Evolutionary conservation across 2,888 invertebrate species (phyloP), one percentile per base, ranked within the genome.

Genomic region (Galerucella nymphaeae): DNA sequence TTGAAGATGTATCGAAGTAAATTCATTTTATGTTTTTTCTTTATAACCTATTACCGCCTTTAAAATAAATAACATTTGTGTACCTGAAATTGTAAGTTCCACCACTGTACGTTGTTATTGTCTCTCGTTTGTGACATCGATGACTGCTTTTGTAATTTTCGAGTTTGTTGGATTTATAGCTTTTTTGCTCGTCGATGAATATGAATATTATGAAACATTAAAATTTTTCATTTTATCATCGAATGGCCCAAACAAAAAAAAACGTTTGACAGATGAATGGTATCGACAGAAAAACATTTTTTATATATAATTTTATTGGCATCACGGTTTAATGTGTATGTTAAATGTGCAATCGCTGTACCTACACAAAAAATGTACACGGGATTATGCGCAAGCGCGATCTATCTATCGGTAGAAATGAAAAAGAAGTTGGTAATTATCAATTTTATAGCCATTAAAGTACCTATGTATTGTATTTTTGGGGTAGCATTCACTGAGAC

Each of bases 121-220:
- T 80, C 72, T 76, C 76, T 72, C 76, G 75, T 71, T 68, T 67
- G 74, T 78, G 80, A 80, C 80, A 76, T 76, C 75, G 72, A 74
- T 80, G 81, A 82, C 80, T 80, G 79, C 80, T 80, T 81, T 79
- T 76, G 77, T 78, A 78, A 79, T 80, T 79, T 78, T 76, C 75
- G 73, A 71, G 72, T 70, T 71, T 69, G 23, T 42, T 42, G 20
- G 75, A 77, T 77, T 76, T 76, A 77, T 77, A 72, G 77, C 62
- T 62, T 74, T 71, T 70, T 72, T 66, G 70, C 48, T 61, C 61
- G 70, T 65, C 72, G 72, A 70, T 72, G 68, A 75, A 73, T 73
- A 75, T 73, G 70, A 73, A 73, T 75, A 71, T 73, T 75, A 71
- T 73, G 66, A 70, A 75, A 58, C 59, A 67, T 67, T 59, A 30